Evolutionary conservation across 2,113 vertebrate species (phyloP), one percentile per base, ranked within the genome.

Genomic region (Acrocephalus kingi): DNA sequence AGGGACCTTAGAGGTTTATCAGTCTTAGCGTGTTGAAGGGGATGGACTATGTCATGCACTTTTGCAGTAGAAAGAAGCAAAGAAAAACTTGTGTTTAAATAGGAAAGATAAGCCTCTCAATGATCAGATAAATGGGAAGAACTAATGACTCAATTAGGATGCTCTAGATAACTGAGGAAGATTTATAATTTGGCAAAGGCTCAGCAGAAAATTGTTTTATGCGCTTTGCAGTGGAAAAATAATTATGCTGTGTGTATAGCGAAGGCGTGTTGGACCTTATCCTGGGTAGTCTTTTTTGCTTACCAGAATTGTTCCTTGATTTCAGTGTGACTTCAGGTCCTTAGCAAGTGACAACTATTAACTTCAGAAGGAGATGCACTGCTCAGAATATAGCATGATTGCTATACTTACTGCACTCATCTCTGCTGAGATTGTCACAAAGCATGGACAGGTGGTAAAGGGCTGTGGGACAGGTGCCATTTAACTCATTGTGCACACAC

Each of bases 171-270:
- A 67, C 51, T 71, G 77, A 82, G 31, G 13, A 73, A 91, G 90
- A 91, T 91, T 83, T 91, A 27, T 72, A 63, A 63, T 88, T 90
- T 96, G 82, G 72, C 59, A 80, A 95, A 88, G 19, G 10, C 67
- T 88, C 55, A 91, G 67, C 24, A 88, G 55, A 92, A 95, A 91
- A 80, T 49, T 63, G 11, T 51, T 76, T 85, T 55, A 31, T 27
- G 73, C 5, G 1, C 66, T 94, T 63, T 94, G 5, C 39, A 85
- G 35, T 43, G 18, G 31, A 66, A 77, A 30, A 64, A 79, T 49
- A 73, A 37, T 87, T 93, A 41, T 25, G 6, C 11, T 67, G 10
- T 59, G 23, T 73, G 92, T 67, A 37, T 16, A 77, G 3, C 9
- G 78, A 72, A n/a, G 17, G 14, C 9, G 2, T 28, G 22, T 37